Evolutionary conservation across 2,113 vertebrate genomes (phyloP), one percentile per base, ranked within the genome.

Genomic region (Athene cunicularia): DNA sequence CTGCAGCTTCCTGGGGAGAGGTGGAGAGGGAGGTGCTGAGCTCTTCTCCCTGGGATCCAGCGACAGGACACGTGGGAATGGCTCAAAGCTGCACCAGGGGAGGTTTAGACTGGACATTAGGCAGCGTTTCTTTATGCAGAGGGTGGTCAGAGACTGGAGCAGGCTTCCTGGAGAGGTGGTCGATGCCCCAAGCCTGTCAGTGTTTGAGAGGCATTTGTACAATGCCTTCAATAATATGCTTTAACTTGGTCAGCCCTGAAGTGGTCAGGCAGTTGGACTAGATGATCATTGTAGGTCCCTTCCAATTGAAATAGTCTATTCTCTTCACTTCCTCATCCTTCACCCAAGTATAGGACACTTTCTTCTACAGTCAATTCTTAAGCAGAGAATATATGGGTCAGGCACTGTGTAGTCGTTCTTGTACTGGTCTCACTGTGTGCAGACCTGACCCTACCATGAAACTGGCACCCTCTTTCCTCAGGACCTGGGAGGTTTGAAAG

Each of bases 1-100:
- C 56, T 33, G 2, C 74, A 79, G 56, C 30, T 73, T n/a, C 24
- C 30, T 58, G 58, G 49, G n/a, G 30, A 12, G 28, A 37, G 3
- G 11, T 15, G 27, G n/a, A 56, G 12, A 58, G 20, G 30, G 24
- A 64, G 28, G 18, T 63, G 66, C 28, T 63, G 56, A 7, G 1
- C 74, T 43, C 30, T 50, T 79, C 27, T 71, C 14, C 33, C 19
- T 7, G 23, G 12, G 2, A 30, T 28, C 66, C 67, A 64, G 28
- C 5, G 39, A 20, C 3, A 13, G 43, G 60, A 32, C 2, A 0
- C 1, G 0, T 33, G 35, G 32, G 26, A 73, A 21, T 18, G 21
- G 33, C 22, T 63, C 53, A 63, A 7, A 27, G 15, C 63, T 71
- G 49, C 1, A 4, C 26, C 8, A 24, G n/a, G 13, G 23, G 11